Evolutionary conservation across 2,113 vertebrate genomes (phyloP), one percentile per base, ranked within the genome.

Genomic region (Amphilophus citrinellus): DNA sequence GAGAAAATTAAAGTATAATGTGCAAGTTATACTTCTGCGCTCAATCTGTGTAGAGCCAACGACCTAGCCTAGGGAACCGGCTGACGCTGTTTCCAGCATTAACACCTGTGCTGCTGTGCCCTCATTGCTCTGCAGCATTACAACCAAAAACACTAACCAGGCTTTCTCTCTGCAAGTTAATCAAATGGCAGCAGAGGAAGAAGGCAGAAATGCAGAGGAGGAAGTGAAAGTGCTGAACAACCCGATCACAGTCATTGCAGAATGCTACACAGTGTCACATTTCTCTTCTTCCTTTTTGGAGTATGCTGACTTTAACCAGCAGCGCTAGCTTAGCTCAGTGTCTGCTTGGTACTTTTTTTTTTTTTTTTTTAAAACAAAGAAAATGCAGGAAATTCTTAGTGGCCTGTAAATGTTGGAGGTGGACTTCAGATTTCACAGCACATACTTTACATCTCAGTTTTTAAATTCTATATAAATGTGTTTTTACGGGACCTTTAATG

Each of bases 111-210:
- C 14, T 15, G 44, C 14, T 47, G 13, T 44, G 3, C 42, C 35
- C 39, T 42, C 62, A 0, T 42, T 39, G 61, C 61, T 63, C 39
- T 39, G 18, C 32, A 7, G 2, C 0, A 37, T n/a, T 63, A 20
- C 37, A 18, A n/a, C 61, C 61, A 35, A 11, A 63, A 63, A 39
- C 35, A 63, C 10, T 2, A 22, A 18, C 35, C 39, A 63, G 0
- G 1, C 10, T 0, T 39, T 6, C 10, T 39, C 0, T 13, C 35
- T 39, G n/a, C 39, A 20, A 27, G 27, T 27, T 27, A 32, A 32
- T 32, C 32, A n/a, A n/a, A 3, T 22, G 39, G 27, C 27, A 27
- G 62, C 62, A 39, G 35, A 14, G 37, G n/a, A 37, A 39, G 39
- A 14, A 63, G n/a, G 35, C 20, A n/a, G 35, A 22, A 63, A 39